phyloP scores from a whole-genome alignment of 2,888 invertebrate genomes.

The Muschampia plurimacula region DNA sequence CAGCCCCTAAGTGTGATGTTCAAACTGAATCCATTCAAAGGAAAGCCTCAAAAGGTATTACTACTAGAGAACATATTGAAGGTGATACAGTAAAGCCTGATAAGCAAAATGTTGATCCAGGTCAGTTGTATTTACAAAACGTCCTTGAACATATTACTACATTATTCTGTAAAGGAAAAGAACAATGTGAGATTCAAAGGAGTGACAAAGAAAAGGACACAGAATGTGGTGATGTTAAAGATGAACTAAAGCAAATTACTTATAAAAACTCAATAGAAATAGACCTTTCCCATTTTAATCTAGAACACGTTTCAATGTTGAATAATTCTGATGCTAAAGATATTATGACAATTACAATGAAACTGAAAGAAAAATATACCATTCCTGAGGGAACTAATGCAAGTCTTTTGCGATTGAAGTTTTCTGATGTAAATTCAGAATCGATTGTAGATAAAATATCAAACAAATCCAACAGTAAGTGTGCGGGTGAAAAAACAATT shows the following conservation, averaged over 20 bases:
- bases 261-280: constrained; percentile 62
- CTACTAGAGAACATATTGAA: constrained; percentile 49
- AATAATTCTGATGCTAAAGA: constrained; percentile 56
- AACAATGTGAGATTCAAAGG: constrained; percentile 28
- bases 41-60: constrained; percentile 61
- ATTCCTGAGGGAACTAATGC: constrained; percentile 51
- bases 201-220: constrained; percentile 37
- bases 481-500: background rate
- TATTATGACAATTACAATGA: constrained; percentile 60
- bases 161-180: constrained; percentile 56
- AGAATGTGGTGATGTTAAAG: constrained; percentile 45
- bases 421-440: constrained; percentile 48
- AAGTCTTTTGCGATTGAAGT: constrained; percentile 55
- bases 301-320: constrained; percentile 64
- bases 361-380: constrained; percentile 59
- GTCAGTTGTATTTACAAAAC: constrained; percentile 63
- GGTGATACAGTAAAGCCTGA: constrained; percentile 37
- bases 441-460: too few species aligned
- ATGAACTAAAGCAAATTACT: constrained; percentile 53
- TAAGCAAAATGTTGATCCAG: constrained; percentile 53
- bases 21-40: constrained; percentile 61
- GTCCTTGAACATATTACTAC: constrained; percentile 67
- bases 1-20: constrained; percentile 56
- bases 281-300: constrained; percentile 64
- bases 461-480: constrained; percentile 4